Evolutionary conservation across 2,888 invertebrate genomes (phyloP).

Genomic region (Nemotelus pantherinus): DNA sequence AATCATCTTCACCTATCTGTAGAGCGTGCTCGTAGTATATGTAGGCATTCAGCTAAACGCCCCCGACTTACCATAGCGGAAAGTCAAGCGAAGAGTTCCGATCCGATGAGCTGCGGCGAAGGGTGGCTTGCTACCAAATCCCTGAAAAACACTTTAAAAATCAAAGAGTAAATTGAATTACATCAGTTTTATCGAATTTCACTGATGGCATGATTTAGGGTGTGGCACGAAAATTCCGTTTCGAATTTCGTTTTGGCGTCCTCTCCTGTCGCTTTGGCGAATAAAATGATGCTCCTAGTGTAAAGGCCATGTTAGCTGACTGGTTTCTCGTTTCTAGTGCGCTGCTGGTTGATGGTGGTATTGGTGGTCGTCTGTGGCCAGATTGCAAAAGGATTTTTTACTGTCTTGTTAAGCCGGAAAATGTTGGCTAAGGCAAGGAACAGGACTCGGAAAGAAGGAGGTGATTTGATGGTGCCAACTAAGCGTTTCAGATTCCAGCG

Average conservation of each 20-base stretch:
- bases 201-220: constrained; percentile 39
- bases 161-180: constrained; percentile 50
- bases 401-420: too few species aligned
- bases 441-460: neutral
- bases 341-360: too few species aligned
- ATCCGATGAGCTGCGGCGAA: too few species aligned
- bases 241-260: neutral
- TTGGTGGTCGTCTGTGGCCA: too few species aligned
- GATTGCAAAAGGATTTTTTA: too few species aligned
- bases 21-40: neutral
- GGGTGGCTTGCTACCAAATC: constrained; percentile 27
- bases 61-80: too few species aligned
- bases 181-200: constrained; percentile 49
- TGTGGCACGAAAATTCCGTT: constrained; percentile 29
- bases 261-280: neutral
- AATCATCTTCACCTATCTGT: constrained; percentile 43
- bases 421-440: neutral
- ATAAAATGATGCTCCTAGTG: neutral
- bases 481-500: constrained; percentile 22
- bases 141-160: constrained; percentile 47
- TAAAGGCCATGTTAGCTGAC: neutral
- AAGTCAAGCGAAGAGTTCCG: too few species aligned
- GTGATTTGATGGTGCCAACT: constrained; percentile 25
- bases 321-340: too few species aligned
- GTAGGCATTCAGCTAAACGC: too few species aligned